A percentile compares a stretch with the other conserved stretches of the same genome.
Conservation (phyloP, 2,113 vertebrate genomes). For the Camelus dromedarius region DNA sequence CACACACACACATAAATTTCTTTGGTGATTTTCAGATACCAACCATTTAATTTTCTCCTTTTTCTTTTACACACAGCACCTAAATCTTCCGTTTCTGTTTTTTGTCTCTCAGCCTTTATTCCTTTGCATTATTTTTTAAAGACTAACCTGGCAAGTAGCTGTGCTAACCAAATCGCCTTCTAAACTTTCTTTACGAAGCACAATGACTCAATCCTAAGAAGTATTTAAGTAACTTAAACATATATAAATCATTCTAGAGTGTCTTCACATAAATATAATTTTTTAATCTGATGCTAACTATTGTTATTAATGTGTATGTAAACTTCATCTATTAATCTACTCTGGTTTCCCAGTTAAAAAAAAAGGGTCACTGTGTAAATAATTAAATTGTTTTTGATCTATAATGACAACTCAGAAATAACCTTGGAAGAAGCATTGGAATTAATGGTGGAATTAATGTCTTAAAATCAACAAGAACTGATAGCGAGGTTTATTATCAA, state of each 20-base stretch:
- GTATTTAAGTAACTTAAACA: neutral
- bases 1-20: neutral
- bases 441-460: neutral
- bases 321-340: neutral
- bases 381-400: neutral
- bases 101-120: neutral
- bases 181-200: neutral
- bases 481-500: neutral
- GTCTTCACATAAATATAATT: neutral
- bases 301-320: neutral
- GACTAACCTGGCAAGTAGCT: neutral
- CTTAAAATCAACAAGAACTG: neutral
- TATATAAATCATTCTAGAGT: neutral
- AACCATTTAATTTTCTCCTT: neutral
- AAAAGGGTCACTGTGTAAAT: neutral
- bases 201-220: neutral
- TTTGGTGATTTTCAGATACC: neutral
- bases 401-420: neutral
- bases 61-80: neutral
- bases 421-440: neutral
- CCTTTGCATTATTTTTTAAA: neutral
- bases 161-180: neutral
- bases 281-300: neutral
- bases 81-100: neutral
- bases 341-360: neutral